phyloP scores from a whole-genome alignment of 2,113 vertebrate species.

The Pedetes capensis region DNA sequence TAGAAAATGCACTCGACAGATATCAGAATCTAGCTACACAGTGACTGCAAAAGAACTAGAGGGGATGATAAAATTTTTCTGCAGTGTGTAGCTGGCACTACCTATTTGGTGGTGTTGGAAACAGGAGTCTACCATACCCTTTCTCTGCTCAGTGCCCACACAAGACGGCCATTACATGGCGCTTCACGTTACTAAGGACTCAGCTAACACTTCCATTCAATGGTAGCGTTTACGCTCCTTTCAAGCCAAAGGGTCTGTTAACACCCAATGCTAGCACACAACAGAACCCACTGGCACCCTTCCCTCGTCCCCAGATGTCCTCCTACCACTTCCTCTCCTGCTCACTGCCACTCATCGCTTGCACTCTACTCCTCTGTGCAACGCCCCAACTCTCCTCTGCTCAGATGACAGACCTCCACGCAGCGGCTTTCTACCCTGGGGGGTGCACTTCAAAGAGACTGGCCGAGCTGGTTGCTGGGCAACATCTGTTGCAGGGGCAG shows the following conservation, averaged over 20 bases:
- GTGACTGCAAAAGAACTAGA: neutral
- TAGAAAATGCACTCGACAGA: neutral
- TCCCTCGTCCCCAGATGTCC: neutral
- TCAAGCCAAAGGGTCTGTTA: neutral
- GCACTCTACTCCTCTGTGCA: neutral
- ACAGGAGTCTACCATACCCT: rapidly evolving
- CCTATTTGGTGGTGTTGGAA: neutral
- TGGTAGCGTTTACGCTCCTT: too few relatives aligned
- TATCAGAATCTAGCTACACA: neutral
- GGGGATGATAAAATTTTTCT: neutral
- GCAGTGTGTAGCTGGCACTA: neutral
- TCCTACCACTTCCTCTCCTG: neutral
- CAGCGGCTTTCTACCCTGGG: neutral
- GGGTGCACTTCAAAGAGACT: neutral
- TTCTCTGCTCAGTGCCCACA: neutral
- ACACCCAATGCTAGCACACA: neutral
- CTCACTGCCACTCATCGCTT: neutral
- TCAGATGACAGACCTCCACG: neutral
- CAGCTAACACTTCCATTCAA: too few relatives aligned
- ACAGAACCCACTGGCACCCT: neutral
- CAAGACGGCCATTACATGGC: too few relatives aligned
- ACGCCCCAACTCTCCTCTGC: neutral
- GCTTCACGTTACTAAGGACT: neutral
- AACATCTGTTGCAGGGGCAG: neutral
- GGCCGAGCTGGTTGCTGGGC: rapidly evolving